Base-by-base conservation (phyloP, 2,888 invertebrate species). In the Synanthedon andrenaeformis region DNA sequence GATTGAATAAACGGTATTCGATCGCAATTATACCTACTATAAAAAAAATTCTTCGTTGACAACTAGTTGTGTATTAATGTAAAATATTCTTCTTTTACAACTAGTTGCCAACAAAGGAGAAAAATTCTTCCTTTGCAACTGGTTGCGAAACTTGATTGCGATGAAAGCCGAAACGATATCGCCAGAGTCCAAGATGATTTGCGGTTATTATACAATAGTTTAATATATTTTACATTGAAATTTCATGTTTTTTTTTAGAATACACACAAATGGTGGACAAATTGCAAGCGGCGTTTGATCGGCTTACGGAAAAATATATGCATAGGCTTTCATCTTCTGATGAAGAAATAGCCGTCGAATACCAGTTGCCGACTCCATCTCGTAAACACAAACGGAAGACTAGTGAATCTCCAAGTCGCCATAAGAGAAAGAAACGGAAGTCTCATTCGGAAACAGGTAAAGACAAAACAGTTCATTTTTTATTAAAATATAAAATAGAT, bases 181-280 rank as follows among this genome's bases (percentile, higher is more conserved):
- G 17, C 17, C 17, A 17, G 1, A 17, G 17, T 17, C 17, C 17
- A 17, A 17, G 2, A 17, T 17, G 17, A 17, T 17, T 17, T 23
- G 23, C 1, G 5, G 53, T 49, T 11, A 52, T 12, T 42, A 11
- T 49, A 23, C 23, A 23, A 23, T 23, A 23, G 5, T 23, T 5
- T 23, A 23, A 23, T 23, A 23, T 23, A 23, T 23, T 23, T 42
- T n/a, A 42, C 12, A 13, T n/a, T 13, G n/a, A 51, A 54, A 52
- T 35, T 52, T 49, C 28, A 19, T 17, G 13, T 53, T 49, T 50
- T 51, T 50, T 51, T 19, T 52, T 78, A 96, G 96, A 96, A 78
- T 96, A 96, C 66, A 95, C 95, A 1, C 92, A 92, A 72, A 96
- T 96, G 96, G 95, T 94, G 10, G 92, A 93, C 69, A 95, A 93